A percentile compares a stretch with the other conserved stretches of the same genome.
Conservation (phyloP, 2,113 vertebrate genomes). For the Oreochromis tanganicae region DNA sequence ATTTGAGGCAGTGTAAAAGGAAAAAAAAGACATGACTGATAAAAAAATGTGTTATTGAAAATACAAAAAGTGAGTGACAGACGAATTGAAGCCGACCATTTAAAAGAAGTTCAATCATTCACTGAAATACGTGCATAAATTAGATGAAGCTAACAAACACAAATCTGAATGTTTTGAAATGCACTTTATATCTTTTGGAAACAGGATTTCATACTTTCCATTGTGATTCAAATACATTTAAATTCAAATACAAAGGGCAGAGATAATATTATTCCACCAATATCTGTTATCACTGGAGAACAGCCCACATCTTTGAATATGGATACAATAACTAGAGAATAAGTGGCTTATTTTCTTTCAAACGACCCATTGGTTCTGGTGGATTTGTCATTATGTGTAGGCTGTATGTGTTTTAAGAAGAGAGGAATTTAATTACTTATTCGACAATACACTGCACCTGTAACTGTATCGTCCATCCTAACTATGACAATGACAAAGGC, state of each 20-base stretch:
- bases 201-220: neutral
- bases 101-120: neutral
- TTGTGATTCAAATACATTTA: constrained; percentile 50
- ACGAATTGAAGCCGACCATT: neutral
- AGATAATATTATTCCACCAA: constrained; percentile 31
- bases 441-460: constrained; percentile 16
- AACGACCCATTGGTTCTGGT: constrained; percentile 20
- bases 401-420: constrained; percentile 2
- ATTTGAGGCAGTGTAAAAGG: neutral
- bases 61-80: constrained; percentile 25
- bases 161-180: constrained; percentile 15
- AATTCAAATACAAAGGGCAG: constrained; percentile 29
- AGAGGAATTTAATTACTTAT: constrained; percentile 12
- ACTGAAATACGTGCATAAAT: constrained; percentile 1
- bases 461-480: neutral
- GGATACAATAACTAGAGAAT: constrained; percentile 39
- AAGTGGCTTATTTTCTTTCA: constrained; percentile 32
- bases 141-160: constrained; percentile 14
- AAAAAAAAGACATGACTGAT: neutral
- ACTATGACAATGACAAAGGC: neutral
- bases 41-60: constrained; percentile 9
- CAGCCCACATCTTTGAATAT: constrained; percentile 54
- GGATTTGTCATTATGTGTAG: constrained; percentile 28
- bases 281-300: constrained; percentile 58
- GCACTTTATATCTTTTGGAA: constrained; percentile 13